These are phyloP conservation scores for Nematolebias whitei DNA, from an alignment of 2,113 vertebrate genomes.

Conservation along the genomic window DNA sequence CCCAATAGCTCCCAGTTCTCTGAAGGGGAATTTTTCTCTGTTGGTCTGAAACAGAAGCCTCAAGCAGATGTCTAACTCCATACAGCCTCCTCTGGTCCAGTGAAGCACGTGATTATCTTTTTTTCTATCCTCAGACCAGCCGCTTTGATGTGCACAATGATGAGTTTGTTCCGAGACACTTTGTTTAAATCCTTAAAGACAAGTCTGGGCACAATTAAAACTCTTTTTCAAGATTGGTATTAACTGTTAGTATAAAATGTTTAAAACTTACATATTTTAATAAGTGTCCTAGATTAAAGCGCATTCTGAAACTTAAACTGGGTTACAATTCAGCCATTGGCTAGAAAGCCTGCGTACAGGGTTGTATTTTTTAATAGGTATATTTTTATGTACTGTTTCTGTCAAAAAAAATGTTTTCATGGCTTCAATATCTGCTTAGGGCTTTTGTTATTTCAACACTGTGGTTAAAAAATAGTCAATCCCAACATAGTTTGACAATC, in stretches of 20 bases:
- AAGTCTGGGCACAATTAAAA: not conserved
- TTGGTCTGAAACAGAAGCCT: constrained; percentile 24
- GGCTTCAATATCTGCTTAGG: not conserved
- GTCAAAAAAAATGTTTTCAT: not conserved
- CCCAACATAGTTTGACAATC: not conserved
- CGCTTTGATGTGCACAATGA: not conserved
- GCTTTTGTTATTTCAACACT: not conserved
- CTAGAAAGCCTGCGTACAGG: not conserved
- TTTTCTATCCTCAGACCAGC: constrained; percentile 3
- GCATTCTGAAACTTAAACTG: not conserved
- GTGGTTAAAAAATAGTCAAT: not conserved
- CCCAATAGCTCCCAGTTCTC: constrained; percentile 38
- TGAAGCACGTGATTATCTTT: constrained; percentile 40
- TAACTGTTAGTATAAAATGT: not conserved
- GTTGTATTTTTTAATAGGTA: not conserved
- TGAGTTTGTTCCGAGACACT: not conserved
- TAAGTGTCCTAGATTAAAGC: not conserved
- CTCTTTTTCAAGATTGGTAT: too few species aligned
- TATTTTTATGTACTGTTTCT: not conserved
- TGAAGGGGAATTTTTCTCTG: constrained; percentile 22
- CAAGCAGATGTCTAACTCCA: constrained; percentile 47
- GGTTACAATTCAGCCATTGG: not conserved
- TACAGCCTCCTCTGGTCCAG: constrained; percentile 20
- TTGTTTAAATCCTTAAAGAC: not conserved
- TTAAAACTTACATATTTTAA: not conserved